Conservation (phyloP, 2,888 invertebrate species). For the Netelia virgata region DNA sequence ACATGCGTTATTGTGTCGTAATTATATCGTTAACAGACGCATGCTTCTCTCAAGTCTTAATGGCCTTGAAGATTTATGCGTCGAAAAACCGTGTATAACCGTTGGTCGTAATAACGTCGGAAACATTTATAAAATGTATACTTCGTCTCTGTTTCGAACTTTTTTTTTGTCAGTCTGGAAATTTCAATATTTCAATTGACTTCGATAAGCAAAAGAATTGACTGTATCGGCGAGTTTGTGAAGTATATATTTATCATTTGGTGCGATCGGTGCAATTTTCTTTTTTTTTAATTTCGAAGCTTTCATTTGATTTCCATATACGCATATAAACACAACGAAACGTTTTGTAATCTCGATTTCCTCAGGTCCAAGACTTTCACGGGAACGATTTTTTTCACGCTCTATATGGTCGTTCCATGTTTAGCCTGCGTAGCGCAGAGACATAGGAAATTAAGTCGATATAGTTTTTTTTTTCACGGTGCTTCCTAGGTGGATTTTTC, state of each 20-base stretch:
- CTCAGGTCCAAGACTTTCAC: slow-evolving; percentile 12
- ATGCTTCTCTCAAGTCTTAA: slow-evolving; percentile 27
- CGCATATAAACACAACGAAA: neutral
- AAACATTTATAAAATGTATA: no score
- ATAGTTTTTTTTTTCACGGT: neutral
- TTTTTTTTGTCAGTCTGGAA: no score
- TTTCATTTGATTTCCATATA: neutral
- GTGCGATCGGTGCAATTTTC: no score
- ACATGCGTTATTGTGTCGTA: slow-evolving; percentile 58
- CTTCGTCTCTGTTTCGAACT: no score
- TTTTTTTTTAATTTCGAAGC: neutral
- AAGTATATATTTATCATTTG: no score
- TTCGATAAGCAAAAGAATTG: no score
- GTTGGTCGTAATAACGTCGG: no score
- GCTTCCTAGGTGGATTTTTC: neutral
- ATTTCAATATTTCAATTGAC: no score
- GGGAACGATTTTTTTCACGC: neutral
- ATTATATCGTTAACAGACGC: slow-evolving; percentile 57
- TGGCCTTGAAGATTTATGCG: slow-evolving; percentile 20
- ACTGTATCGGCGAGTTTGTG: no score
- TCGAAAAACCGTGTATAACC: no score
- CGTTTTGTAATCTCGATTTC: slow-evolving; percentile 1
- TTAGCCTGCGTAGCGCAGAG: neutral
- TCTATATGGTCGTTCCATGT: slow-evolving; percentile 20
- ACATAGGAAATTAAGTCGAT: neutral